Conservation (phyloP, 1,140 invertebrate genomes). For the Alviniconcha marisindica region DNA sequence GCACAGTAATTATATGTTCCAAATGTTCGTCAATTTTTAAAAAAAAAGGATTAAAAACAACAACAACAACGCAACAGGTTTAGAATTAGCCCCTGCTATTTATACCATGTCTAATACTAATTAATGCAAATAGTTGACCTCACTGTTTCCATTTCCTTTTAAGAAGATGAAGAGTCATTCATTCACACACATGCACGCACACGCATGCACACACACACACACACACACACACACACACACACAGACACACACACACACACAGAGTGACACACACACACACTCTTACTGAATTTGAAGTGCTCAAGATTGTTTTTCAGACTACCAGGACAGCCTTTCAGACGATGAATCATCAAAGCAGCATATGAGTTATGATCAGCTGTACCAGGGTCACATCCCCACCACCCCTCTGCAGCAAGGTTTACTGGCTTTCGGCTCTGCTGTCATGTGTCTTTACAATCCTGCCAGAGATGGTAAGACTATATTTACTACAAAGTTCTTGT, state of each 20-base stretch:
- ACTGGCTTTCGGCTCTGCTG: conserved; percentile 87
- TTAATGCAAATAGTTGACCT: too few species aligned
- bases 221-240: conserved; percentile 14
- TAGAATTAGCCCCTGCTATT: too few species aligned
- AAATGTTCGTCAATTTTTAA: too few species aligned
- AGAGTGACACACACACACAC: background rate
- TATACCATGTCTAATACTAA: too few species aligned
- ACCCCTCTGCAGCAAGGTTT: conserved; percentile 85
- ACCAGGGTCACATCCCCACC: conserved; percentile 83
- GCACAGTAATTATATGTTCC: too few species aligned
- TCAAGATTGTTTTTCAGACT: conserved; percentile 1
- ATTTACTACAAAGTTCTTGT: background rate
- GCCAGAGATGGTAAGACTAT: conserved; percentile 73
- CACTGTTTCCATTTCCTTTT: too few species aligned
- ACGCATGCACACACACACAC: conserved; percentile 6
- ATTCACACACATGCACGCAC: background rate
- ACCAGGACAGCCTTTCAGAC: conserved; percentile 26
- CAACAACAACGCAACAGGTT: too few species aligned
- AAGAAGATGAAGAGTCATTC: too few species aligned
- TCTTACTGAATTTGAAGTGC: background rate
- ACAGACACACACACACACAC: background rate
- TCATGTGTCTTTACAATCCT: conserved; percentile 85
- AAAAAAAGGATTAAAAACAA: too few species aligned
- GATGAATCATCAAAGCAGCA: background rate
- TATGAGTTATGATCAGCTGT: conserved; percentile 61